phyloP scores from a whole-genome alignment of 2,797 vertebrate species.

The Protosalanx chinensis region DNA sequence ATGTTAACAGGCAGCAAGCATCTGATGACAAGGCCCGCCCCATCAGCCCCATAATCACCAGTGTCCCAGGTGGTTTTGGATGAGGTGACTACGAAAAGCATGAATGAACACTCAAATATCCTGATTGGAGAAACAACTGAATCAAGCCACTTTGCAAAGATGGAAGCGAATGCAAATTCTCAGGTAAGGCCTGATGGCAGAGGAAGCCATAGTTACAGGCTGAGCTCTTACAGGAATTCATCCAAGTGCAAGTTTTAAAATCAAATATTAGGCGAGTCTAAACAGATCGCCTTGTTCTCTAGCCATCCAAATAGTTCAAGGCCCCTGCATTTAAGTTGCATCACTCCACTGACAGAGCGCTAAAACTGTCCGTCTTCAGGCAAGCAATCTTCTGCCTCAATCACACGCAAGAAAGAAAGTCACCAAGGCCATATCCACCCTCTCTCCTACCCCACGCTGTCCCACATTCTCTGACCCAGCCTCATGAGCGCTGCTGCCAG shows the following conservation, averaged over 20 bases:
- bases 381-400: slow-evolving; percentile 18
- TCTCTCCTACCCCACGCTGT: slow-evolving; percentile 20
- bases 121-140: slow-evolving; percentile 21
- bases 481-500: slow-evolving; percentile 17
- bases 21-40: slow-evolving; percentile 65
- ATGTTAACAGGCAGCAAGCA: slow-evolving; percentile 66
- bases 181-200: slow-evolving; percentile 13
- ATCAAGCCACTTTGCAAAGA: slow-evolving; percentile 28
- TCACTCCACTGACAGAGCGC: neutral
- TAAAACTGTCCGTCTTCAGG: neutral
- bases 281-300: neutral
- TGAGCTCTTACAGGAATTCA: slow-evolving; percentile 26
- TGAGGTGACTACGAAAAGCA: slow-evolving; percentile 38
- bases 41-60: slow-evolving; percentile 68
- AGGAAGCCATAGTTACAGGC: slow-evolving; percentile 3
- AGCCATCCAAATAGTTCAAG: neutral
- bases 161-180: slow-evolving; percentile 40
- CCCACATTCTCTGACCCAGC: slow-evolving; percentile 17
- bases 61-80: slow-evolving; percentile 52
- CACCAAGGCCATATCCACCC: slow-evolving; percentile 14
- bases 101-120: slow-evolving; percentile 32
- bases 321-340: neutral
- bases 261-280: slow-evolving; percentile 36
- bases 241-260: slow-evolving; percentile 32
- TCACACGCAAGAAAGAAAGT: slow-evolving; percentile 10